Conservation (phyloP, 1,140 invertebrate genomes). For the Sarcophaga peregrina region DNA sequence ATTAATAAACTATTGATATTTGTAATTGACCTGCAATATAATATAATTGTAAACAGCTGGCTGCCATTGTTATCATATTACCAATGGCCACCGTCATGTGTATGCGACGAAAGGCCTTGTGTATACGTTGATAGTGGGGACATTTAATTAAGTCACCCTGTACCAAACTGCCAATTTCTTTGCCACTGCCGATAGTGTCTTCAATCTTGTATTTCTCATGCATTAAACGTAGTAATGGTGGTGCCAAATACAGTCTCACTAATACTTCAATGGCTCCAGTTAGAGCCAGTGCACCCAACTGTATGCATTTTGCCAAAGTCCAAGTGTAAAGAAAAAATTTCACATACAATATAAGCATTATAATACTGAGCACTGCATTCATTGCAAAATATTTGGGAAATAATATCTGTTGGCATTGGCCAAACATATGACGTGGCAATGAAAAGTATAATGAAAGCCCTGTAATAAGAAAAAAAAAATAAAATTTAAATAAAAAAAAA, state of each 20-base stretch:
- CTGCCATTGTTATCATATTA: slow-evolving; percentile 76
- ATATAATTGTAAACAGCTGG: slow-evolving; percentile 76
- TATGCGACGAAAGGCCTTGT: slow-evolving; percentile 73
- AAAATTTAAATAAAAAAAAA: slow-evolving; percentile 27
- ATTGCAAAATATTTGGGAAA: slow-evolving; percentile 87
- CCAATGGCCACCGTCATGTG: slow-evolving; percentile 77
- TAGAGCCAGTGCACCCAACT: slow-evolving; percentile 71
- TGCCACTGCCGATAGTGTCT: slow-evolving; percentile 75
- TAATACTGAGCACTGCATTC: slow-evolving; percentile 78
- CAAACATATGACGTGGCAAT: slow-evolving; percentile 83
- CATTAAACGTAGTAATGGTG: slow-evolving; percentile 73
- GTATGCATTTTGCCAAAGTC: slow-evolving; percentile 60
- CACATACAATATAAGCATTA: slow-evolving; percentile 77
- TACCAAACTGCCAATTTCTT: slow-evolving; percentile 74
- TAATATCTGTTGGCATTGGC: slow-evolving; percentile 83
- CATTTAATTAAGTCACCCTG: slow-evolving; percentile 73
- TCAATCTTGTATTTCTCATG: slow-evolving; percentile 74
- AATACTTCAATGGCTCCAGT: slow-evolving; percentile 75
- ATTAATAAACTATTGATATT: slow-evolving; percentile 45
- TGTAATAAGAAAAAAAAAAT: slow-evolving; percentile 63
- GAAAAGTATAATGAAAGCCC: slow-evolving; percentile 85
- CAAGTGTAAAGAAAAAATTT: slow-evolving; percentile 66
- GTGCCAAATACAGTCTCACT: slow-evolving; percentile 76
- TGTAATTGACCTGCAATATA: slow-evolving; percentile 74
- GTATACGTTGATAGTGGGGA: slow-evolving; percentile 75